Evolutionary conservation across 1,140 invertebrate species (phyloP).

Genomic region (Anagrus nilaparvatae): DNA sequence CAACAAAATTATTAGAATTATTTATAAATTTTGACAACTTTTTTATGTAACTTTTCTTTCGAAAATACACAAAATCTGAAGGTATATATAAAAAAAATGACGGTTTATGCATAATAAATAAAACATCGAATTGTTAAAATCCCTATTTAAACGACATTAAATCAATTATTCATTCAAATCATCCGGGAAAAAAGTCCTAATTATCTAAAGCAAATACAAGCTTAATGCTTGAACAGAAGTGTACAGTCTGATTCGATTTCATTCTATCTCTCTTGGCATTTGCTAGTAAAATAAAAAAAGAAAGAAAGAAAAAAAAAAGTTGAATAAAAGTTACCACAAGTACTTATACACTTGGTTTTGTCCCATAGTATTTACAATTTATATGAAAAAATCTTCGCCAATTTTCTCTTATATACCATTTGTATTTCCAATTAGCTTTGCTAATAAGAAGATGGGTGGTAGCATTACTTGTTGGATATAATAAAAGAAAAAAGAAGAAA

Average conservation of each 20-base stretch:
- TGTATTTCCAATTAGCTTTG: constrained; percentile 46
- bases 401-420: constrained; percentile 40
- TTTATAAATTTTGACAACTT: no score
- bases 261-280: constrained; percentile 7
- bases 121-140: no score
- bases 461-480: constrained; percentile 33
- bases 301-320: no score
- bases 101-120: no score
- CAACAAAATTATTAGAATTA: no score
- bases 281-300: no score
- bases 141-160: no score
- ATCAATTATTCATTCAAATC: constrained; percentile 46
- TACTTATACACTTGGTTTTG: no score
- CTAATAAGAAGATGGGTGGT: constrained; percentile 44
- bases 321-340: no score
- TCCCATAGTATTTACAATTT: constrained; percentile 8
- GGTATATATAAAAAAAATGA: no score
- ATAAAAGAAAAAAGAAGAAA: constrained; percentile 17
- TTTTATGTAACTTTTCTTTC: no score
- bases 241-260: constrained; percentile 17
- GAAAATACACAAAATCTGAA: no score
- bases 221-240: constrained; percentile 40
- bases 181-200: constrained; percentile 43
- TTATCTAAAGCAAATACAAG: constrained; percentile 43
- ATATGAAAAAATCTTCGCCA: constrained; percentile 22